Evolutionary conservation across 2,888 invertebrate species (phyloP).

Genomic region (Lepidochrysops patricia): DNA sequence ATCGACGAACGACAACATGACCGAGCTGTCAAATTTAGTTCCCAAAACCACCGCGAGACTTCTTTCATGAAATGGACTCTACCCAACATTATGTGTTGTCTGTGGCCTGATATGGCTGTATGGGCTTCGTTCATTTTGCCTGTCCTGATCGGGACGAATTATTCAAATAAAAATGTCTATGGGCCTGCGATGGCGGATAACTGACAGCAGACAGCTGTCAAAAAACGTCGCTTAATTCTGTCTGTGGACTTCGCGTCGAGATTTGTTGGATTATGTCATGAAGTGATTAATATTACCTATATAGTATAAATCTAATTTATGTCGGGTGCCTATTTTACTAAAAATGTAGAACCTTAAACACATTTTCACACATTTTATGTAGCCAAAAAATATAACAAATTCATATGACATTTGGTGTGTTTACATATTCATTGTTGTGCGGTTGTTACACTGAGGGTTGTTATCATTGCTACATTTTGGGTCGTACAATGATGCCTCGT

Average conservation of each 20-base stretch:
- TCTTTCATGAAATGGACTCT: too few species aligned
- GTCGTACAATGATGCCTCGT: conserved; percentile 47
- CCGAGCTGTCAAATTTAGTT: too few species aligned
- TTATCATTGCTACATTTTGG: conserved; percentile 45
- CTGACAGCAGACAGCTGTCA: background rate
- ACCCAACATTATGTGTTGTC: too few species aligned
- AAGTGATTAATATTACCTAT: conserved; percentile 4
- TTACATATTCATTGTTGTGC: conserved; percentile 40
- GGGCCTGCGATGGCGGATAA: background rate
- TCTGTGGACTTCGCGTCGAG: conserved; percentile 1
- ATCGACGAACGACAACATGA: too few species aligned
- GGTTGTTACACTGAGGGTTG: too few species aligned
- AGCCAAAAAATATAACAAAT: background rate
- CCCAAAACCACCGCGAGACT: too few species aligned
- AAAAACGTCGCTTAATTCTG: background rate
- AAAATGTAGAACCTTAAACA: background rate
- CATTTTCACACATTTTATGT: background rate
- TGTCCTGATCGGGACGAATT: too few species aligned
- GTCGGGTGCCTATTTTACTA: background rate
- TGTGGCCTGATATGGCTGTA: too few species aligned
- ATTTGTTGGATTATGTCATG: background rate
- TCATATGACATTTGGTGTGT: conserved; percentile 20
- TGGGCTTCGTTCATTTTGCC: too few species aligned
- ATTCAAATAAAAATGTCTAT: too few species aligned
- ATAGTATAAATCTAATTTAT: too few species aligned